Base-by-base conservation (phyloP, 2,113 vertebrate species). In the Salminus brasiliensis region DNA sequence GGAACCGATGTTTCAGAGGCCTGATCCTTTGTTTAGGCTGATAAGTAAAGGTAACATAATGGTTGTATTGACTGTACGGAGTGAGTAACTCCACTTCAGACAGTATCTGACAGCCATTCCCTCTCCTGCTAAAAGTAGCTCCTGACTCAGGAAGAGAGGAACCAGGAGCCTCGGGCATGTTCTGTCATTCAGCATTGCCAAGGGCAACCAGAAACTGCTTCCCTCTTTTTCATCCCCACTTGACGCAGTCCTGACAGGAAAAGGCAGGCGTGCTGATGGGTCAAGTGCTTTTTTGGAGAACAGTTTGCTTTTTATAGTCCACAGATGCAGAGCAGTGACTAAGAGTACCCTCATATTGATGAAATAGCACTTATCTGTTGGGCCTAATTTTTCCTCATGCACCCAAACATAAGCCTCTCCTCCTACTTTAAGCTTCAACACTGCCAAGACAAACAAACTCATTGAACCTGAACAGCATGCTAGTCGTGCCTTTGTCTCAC, bases 391-490 rank as follows among this genome's bases (percentile, higher is more conserved):
- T 69, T 32, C 18, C 13, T 59, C 12, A 5, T 45, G 30, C 25
- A 55, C 36, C 65, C 68, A 5, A 59, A 8, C 75, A 23, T 30
- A 34, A 23, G 59, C 52, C 18, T 67, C 62, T 53, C 16, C 25
- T 69, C 34, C 36, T 45, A 30, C 39, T 30, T 62, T 52, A 34
- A 43, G 29, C 34, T 49, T 34, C 43, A 23, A 66, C 45, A 27
- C 49, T 55, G 63, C 49, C 65, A 77, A 78, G n/a, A 70, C 65
- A 78, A 55, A 55, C 52, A 55, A 78, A 78, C 76, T 25, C 53
- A 39, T 15, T 70, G 66, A 78, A 78, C 66, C 4, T 34, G 29
- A 47, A 78, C 39, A 69, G 66, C 39, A 65, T 69, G 41, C 41
- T 69, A 34, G 27, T 59, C 53, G 18, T 60, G 66, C 39, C 41